These are phyloP conservation scores for Hyaena hyaena DNA, from an alignment of 2,113 vertebrate species.

Conservation along the genomic window DNA sequence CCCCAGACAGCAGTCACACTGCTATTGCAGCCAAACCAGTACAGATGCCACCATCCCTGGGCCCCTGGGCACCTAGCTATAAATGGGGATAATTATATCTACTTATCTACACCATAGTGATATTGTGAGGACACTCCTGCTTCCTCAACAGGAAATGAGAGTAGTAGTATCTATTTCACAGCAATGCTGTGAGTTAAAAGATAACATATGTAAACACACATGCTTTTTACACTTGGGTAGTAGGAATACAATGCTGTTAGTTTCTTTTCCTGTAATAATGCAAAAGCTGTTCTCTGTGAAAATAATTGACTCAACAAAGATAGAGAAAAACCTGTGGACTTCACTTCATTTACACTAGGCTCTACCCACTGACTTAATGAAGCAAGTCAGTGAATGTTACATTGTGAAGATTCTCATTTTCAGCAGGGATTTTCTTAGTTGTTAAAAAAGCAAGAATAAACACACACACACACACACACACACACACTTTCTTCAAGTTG, in stretches of 20 bases:
- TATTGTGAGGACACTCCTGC: not conserved
- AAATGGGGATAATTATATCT: not conserved
- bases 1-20: fast-evolving
- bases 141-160: not conserved
- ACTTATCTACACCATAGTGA: not conserved
- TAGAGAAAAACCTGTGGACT: not conserved
- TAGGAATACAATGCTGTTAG: not conserved
- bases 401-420: not conserved
- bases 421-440: not conserved
- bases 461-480: not conserved
- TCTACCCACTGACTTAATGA: not conserved
- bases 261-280: not conserved
- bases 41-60: not conserved
- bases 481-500: not conserved
- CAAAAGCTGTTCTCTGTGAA: slow-evolving; percentile 52
- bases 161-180: not conserved
- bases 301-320: slow-evolving; percentile 15
- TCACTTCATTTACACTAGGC: not conserved
- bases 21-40: not conserved
- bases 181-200: not conserved
- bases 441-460: not conserved
- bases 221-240: not conserved
- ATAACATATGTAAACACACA: not conserved
- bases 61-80: not conserved
- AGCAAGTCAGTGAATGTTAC: not conserved